These are phyloP conservation scores for Ylistrum balloti DNA, from an alignment of 1,140 invertebrate genomes.

Conservation along the genomic window DNA sequence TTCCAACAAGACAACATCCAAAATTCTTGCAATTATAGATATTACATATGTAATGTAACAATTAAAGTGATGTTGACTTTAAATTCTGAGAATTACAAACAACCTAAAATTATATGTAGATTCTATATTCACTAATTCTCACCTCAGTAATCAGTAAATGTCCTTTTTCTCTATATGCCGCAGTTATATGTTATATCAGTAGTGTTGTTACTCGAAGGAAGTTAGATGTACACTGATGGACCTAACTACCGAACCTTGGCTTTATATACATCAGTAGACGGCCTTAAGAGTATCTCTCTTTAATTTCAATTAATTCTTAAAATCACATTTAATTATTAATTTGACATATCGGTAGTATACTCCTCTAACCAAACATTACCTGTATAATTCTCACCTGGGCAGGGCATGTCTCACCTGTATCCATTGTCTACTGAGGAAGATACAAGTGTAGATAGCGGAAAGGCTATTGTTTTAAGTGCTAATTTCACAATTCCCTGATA, in stretches of 20 bases:
- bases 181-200: background rate
- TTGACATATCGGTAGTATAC: slow-evolving; percentile 6
- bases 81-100: too few relatives aligned
- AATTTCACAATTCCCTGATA: slow-evolving; percentile 39
- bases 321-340: slow-evolving; percentile 31
- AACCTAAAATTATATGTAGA: too few relatives aligned
- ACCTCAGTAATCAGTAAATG: too few relatives aligned
- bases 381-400: slow-evolving; percentile 1
- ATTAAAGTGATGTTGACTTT: too few relatives aligned
- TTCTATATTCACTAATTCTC: too few relatives aligned
- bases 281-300: slow-evolving; percentile 17
- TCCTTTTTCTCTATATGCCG: background rate
- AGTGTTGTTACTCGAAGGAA: background rate
- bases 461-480: slow-evolving; percentile 2
- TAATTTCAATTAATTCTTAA: slow-evolving; percentile 22
- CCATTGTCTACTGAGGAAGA: background rate
- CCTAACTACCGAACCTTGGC: background rate
- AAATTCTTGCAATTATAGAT: too few relatives aligned
- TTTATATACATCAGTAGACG: background rate
- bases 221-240: background rate
- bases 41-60: too few relatives aligned
- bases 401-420: background rate
- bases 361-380: background rate
- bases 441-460: slow-evolving; percentile 25
- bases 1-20: too few relatives aligned